Percentiles rank a stretch among this genome's conserved stretches.
Conservation (phyloP, 2,888 invertebrate species). For the Laothoe populi region DNA sequence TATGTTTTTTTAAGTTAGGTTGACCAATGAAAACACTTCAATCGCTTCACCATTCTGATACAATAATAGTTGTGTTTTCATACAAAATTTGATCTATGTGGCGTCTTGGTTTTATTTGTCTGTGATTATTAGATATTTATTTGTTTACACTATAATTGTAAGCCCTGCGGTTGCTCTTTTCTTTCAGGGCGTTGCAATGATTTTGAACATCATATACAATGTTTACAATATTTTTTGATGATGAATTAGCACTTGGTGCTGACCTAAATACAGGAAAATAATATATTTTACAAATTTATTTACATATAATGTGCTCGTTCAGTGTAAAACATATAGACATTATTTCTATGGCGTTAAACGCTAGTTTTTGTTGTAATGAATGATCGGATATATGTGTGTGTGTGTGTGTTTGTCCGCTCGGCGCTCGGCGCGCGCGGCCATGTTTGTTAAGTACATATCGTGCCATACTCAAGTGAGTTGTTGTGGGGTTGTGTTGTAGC, state of each 20-base stretch:
- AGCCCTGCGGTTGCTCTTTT: background rate
- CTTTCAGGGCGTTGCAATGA: background rate
- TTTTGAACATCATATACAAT: background rate
- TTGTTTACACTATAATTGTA: background rate
- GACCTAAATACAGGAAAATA: constrained; percentile 11
- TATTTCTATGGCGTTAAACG: constrained; percentile 13
- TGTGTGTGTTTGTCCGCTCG: background rate
- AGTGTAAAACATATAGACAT: constrained; percentile 8
- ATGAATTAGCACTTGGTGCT: constrained; percentile 8
- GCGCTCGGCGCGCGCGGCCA: background rate
- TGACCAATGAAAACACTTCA: too few species aligned
- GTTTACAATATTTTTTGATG: background rate
- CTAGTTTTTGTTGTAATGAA: constrained; percentile 6
- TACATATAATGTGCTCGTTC: background rate
- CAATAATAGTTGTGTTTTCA: too few species aligned
- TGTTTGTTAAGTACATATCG: constrained; percentile 41
- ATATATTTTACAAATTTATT: background rate
- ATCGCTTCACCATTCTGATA: too few species aligned
- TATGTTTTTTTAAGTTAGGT: too few species aligned
- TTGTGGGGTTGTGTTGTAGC: constrained; percentile 7
- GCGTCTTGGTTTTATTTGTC: background rate
- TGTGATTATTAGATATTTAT: background rate
- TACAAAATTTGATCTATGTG: background rate
- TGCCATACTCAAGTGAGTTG: constrained; percentile 52
- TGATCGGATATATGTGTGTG: background rate